Base-by-base conservation (phyloP, 2,888 invertebrate species). In the Tipula helvola region DNA sequence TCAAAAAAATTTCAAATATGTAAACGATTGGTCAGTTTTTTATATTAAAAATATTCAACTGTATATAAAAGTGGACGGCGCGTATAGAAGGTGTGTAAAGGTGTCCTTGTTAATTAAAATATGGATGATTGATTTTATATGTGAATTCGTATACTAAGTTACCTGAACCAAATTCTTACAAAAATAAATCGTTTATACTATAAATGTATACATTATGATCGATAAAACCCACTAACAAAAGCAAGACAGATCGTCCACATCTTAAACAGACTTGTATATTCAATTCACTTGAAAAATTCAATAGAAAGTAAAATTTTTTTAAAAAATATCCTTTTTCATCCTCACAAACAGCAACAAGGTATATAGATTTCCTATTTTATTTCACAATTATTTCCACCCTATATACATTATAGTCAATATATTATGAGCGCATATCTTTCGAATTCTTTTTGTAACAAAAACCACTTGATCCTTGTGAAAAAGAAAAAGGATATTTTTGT, bases 401-500 rank as follows among this genome's bases (percentile, higher is more conserved):
- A 71, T 71, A 71, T 28, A 71, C 71, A 28, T 3, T 28, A 44
- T 44, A 44, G 10, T 39, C 39, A 39, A n/a, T 8, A 16, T 52
- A 7, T 52, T 39, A 5, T 39, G 39, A 5, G 39, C 39, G 39
- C 7, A 71, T 28, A 71, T 18, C 52, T n/a, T 52, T 52, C 52
- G 28, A 71, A 28, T 71, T 10, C 71, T 71, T 71, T 28, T 71
- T 71, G 71, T 71, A 71, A 71, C 71, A 71, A 71, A 71, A 71
- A 71, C 71, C 71, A 71, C 71, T 71, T 71, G 71, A 71, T 71
- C 71, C 71, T 71, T n/a, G 71, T 71, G 71, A 71, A 71, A 71
- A 71, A 10, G 71, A 28, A 71, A 71, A 71, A 71, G 71, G 71
- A 71, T 71, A 71, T 71, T 71, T 71, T 71, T 71, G 28, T 71